phyloP scores from a whole-genome alignment of 2,113 vertebrate species.

The Eclectus roratus region DNA sequence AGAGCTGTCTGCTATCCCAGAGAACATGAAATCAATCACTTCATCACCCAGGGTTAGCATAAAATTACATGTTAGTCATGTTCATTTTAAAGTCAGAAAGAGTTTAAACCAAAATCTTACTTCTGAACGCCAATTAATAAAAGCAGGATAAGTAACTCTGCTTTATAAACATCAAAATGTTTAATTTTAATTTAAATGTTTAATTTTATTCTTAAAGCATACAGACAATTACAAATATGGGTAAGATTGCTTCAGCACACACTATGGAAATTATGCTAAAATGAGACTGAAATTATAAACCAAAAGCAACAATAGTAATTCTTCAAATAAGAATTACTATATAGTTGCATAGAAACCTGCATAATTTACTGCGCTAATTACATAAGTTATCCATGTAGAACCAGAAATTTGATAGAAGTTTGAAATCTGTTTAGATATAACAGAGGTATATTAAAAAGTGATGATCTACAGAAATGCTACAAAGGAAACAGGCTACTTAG shows the following conservation, averaged over 20 bases:
- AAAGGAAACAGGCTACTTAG: conserved; percentile 2
- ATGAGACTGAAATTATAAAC: not conserved
- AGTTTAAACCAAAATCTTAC: conserved; percentile 11
- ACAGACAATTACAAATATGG: not conserved
- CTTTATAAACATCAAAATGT: conserved; percentile 1
- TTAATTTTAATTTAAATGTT: not conserved
- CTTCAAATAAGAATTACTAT: conserved; percentile 19
- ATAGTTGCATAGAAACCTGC: not conserved
- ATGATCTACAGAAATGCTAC: not conserved
- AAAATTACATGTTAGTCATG: conserved; percentile 50
- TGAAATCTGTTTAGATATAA: not conserved
- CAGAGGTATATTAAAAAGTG: not conserved
- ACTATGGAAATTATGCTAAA: not conserved
- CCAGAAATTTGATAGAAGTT: not conserved
- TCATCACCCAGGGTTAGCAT: conserved; percentile 61
- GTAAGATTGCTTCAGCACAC: not conserved
- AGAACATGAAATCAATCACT: conserved; percentile 68
- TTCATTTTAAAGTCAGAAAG: conserved; percentile 9
- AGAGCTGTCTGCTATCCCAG: conserved; percentile 78
- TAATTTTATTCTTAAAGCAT: conserved; percentile 16
- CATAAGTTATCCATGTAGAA: not conserved
- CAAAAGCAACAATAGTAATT: conserved; percentile 22
- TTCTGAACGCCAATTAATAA: not conserved
- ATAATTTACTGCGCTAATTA: conserved; percentile 16
- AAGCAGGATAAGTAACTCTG: conserved; percentile 14